Evolutionary conservation across 1,140 invertebrate genomes (phyloP).

Genomic region (Telenomus remus): DNA sequence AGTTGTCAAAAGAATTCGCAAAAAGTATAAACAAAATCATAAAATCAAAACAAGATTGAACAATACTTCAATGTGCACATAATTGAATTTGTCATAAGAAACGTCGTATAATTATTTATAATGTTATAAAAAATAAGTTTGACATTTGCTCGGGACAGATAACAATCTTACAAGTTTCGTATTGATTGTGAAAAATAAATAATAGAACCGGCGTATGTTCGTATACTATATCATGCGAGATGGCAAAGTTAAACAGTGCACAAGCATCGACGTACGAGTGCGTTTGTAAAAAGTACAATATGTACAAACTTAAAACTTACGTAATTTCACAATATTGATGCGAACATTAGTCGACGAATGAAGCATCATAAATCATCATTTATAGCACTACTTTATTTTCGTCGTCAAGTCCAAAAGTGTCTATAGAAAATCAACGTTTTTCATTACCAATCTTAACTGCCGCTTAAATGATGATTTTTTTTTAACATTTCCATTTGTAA

Average conservation of each 20-base stretch:
- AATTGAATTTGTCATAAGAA: too few species aligned
- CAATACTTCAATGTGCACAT: too few species aligned
- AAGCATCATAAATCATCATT: constrained; percentile 23
- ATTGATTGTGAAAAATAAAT: constrained; percentile 15
- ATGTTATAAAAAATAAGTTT: too few species aligned
- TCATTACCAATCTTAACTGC: constrained; percentile 1
- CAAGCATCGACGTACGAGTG: too few species aligned
- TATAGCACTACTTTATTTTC: not conserved
- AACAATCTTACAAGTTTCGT: not conserved
- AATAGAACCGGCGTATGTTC: too few species aligned
- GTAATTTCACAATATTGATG: constrained; percentile 38
- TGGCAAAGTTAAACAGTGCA: too few species aligned
- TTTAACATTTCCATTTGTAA: not conserved
- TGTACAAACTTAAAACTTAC: constrained; percentile 64
- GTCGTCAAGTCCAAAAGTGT: not conserved
- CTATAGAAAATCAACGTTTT: not conserved
- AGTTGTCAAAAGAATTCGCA: not conserved
- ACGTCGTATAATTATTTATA: too few species aligned
- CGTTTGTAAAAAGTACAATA: constrained; percentile 58
- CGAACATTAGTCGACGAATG: constrained; percentile 16
- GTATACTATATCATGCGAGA: too few species aligned
- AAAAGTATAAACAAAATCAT: too few species aligned
- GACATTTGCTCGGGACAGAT: not conserved
- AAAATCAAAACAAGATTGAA: too few species aligned
- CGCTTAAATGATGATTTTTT: not conserved